Evolutionary conservation across 2,113 vertebrate genomes (phyloP).

Genomic region (Platanista minor): DNA sequence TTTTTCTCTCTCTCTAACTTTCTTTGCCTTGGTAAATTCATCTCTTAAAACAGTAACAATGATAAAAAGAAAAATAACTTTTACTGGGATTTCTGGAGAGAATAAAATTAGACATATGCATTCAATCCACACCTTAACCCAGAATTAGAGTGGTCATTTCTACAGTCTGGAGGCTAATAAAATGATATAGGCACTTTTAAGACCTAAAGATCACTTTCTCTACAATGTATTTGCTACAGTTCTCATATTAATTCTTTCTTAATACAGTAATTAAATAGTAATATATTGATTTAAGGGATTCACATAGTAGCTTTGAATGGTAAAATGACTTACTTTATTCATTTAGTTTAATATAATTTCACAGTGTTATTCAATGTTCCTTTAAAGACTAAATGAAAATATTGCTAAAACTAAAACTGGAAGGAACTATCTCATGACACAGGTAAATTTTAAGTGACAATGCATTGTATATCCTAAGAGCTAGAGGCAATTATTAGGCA

Average conservation of each 20-base stretch:
- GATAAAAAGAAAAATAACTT: not conserved
- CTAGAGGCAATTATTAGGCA: not conserved
- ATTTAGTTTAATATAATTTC: not conserved
- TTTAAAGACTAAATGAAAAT: conserved; percentile 19
- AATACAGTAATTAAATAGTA: not conserved
- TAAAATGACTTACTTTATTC: not conserved
- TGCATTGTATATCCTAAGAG: not conserved
- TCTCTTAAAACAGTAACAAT: not conserved
- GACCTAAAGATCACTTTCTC: not conserved
- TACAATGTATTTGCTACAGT: not conserved
- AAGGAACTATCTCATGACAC: not conserved
- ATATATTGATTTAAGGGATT: not conserved
- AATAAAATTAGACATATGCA: not conserved
- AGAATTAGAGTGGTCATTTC: not conserved
- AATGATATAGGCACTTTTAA: not conserved
- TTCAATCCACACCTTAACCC: not conserved
- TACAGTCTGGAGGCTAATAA: not conserved
- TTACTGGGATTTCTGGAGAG: not conserved
- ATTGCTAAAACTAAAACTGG: not conserved
- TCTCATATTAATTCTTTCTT: not conserved
- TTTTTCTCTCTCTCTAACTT: not conserved
- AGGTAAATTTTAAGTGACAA: not conserved
- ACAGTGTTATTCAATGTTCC: not conserved
- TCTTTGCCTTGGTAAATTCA: not conserved
- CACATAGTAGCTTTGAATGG: not conserved